Base-by-base conservation (phyloP, 2,113 vertebrate species). In the Cervus canadensis region DNA sequence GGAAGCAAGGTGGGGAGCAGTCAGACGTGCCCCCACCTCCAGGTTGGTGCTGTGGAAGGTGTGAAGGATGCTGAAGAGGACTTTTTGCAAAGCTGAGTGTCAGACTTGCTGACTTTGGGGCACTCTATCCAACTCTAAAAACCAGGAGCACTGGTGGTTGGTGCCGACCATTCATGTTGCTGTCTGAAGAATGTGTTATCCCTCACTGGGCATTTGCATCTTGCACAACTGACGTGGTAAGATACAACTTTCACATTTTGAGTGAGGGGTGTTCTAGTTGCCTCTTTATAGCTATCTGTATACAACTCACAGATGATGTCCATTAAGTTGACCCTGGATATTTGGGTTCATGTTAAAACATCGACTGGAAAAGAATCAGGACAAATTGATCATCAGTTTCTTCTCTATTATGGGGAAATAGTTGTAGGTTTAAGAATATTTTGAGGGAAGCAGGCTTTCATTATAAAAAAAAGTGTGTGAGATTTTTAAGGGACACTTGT, bases 381-480 rank as follows among this genome's bases (percentile, higher is more conserved):
- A 23, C 36, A 71, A 1, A 36, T 19, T 30, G 26, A 40, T 60
- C 30, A 50, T 50, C 64, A 26, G 62, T 78, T 50, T 23, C 28
- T 94, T 95, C 43, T n/a, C 43, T 88, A 3, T 83, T 43, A 48
- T 45, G 16, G 33, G 5, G 60, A 89, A 83, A 26, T 5, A 54
- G 48, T 30, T 96, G 52, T 64, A 26, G 50, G 14, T 57, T 64
- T 40, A 83, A 92, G 56, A 67, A 56, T 45, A 83, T 36, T 95
- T 93, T 13, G 81, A 50, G 16, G 74, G 50, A 79, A 95, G 25
- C 94, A 81, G n/a, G 28, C 21, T 71, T 21, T 96, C 43, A 9
- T 36, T 30, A 28, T 14, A 33, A 30, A 91, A 23, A 57, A 94
- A 40, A 25, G 26, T 23, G 21, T 3, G 17, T 14, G 48, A 16